These are phyloP conservation scores for Falco rusticolus DNA, from an alignment of 2,797 vertebrate genomes.

Conservation along the genomic window DNA sequence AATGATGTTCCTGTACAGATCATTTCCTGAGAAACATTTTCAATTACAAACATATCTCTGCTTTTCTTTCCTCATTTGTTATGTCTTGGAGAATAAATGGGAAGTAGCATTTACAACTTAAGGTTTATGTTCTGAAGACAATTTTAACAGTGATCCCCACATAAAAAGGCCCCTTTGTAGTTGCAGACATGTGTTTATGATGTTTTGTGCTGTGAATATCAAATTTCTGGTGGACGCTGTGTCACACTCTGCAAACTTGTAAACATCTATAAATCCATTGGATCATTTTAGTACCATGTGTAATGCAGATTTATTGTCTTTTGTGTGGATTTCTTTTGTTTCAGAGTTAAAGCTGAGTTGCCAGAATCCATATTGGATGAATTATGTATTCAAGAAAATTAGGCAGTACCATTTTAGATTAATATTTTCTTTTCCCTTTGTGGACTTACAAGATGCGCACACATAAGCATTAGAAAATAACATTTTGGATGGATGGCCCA, in stretches of 20 bases:
- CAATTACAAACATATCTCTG: constrained; percentile 79
- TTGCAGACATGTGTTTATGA: constrained; percentile 70
- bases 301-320: constrained; percentile 69
- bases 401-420: constrained; percentile 38
- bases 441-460: background rate
- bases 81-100: constrained; percentile 74
- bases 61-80: constrained; percentile 76
- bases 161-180: constrained; percentile 64
- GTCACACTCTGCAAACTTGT: constrained; percentile 64
- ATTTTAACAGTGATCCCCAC: constrained; percentile 64
- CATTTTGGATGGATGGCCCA: background rate
- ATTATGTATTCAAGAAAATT: constrained; percentile 51
- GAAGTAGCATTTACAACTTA: constrained; percentile 68
- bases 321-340: constrained; percentile 72
- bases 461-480: constrained; percentile 1
- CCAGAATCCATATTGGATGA: constrained; percentile 38
- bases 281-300: constrained; percentile 69
- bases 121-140: constrained; percentile 74
- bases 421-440: constrained; percentile 49
- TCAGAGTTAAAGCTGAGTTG: constrained; percentile 13
- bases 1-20: constrained; percentile 78
- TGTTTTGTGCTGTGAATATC: constrained; percentile 63
- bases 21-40: constrained; percentile 83
- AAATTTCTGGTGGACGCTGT: constrained; percentile 67
- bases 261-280: constrained; percentile 66